These are phyloP conservation scores for Ondatra zibethicus DNA, from an alignment of 2,113 vertebrate genomes.

Conservation along the genomic window DNA sequence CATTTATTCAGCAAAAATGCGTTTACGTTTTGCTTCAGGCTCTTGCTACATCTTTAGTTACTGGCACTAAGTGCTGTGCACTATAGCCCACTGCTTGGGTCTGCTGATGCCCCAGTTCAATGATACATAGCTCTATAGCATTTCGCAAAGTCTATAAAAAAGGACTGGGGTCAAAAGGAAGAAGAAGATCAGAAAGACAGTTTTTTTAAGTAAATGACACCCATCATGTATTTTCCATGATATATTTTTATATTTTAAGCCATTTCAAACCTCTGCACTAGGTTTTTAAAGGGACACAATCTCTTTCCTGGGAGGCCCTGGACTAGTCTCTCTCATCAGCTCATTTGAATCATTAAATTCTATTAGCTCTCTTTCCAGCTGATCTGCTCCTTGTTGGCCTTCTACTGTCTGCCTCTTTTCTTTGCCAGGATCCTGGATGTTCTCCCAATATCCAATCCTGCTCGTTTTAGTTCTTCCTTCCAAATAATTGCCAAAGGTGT, in stretches of 20 bases:
- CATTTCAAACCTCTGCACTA: neutral
- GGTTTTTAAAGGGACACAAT: neutral
- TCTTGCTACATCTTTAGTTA: neutral
- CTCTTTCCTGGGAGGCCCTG: neutral
- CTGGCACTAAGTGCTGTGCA: neutral
- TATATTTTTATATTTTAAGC: neutral
- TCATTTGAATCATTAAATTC: neutral
- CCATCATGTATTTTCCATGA: neutral
- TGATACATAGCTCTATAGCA: neutral
- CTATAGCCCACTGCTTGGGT: too few species aligned
- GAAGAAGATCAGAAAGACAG: neutral
- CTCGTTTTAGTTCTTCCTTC: slow-evolving; percentile 1
- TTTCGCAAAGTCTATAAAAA: neutral
- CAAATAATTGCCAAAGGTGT: neutral
- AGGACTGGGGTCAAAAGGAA: neutral
- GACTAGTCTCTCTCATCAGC: neutral
- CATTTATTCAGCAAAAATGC: neutral
- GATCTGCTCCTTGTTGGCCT: neutral
- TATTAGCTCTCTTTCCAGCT: neutral
- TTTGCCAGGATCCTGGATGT: neutral
- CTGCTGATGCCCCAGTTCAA: neutral
- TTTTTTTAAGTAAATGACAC: neutral
- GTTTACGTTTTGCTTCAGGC: neutral
- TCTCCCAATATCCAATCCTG: neutral
- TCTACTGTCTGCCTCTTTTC: neutral